A percentile compares a stretch with the other conserved stretches of the same genome.
Evolutionary conservation across 2,888 invertebrate species (phyloP).

Genomic region (Thymelicus sylvestris): DNA sequence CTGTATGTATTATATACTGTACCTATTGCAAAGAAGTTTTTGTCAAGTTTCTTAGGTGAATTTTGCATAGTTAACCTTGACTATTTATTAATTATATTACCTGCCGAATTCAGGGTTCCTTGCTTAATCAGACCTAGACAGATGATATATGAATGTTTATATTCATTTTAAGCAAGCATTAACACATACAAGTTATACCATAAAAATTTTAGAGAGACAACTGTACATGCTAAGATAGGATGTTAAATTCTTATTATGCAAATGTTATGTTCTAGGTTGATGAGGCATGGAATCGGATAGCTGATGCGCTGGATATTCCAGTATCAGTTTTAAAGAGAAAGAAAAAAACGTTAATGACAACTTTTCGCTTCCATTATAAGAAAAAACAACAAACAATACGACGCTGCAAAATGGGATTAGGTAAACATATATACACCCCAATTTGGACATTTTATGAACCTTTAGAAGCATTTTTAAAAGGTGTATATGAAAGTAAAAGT

Average conservation of each 20-base stretch:
- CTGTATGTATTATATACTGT: neutral
- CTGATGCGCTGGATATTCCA: conserved; percentile 31
- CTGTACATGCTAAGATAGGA: no score
- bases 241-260: no score
- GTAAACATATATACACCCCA: conserved; percentile 36
- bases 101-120: no score
- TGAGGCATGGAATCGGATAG: conserved; percentile 30
- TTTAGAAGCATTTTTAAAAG: conserved; percentile 26
- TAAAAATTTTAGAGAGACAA: no score
- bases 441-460: conserved; percentile 34
- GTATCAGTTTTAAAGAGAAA: conserved; percentile 36
- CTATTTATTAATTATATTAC: no score
- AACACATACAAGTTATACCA: no score
- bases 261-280: conserved; percentile 24
- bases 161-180: no score
- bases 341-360: conserved; percentile 34
- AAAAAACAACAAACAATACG: conserved; percentile 25
- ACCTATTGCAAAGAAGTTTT: no score
- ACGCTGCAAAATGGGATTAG: conserved; percentile 24
- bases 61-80: no score
- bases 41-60: no score
- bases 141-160: no score
- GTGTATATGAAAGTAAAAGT: conserved; percentile 33
- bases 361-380: conserved; percentile 32
- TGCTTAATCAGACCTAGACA: no score